phyloP scores from a whole-genome alignment of 2,797 vertebrate species.

The Bucorvus abyssinicus region DNA sequence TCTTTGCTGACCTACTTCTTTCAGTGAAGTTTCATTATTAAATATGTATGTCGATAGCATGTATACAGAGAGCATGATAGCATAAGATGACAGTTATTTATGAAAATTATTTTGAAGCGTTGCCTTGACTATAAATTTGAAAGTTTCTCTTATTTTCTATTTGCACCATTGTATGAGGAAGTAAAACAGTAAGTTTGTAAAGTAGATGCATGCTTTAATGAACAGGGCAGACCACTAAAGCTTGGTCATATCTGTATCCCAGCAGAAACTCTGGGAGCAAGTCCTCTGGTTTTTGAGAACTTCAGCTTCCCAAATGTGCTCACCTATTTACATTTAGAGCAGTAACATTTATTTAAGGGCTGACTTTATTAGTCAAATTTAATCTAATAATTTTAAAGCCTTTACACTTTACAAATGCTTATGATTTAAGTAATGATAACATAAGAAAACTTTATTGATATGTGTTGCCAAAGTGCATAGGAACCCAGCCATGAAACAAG shows the following conservation, averaged over 20 bases:
- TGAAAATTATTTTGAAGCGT: background rate
- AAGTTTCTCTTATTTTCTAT: background rate
- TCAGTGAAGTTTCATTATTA: background rate
- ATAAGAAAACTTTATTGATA: background rate
- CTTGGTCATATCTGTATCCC: background rate
- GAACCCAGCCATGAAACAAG: background rate
- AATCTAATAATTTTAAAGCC: background rate
- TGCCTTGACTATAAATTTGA: background rate
- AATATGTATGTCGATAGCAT: background rate
- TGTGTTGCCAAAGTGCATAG: background rate
- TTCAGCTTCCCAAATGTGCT: background rate
- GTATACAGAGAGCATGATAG: background rate
- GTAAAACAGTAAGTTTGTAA: background rate
- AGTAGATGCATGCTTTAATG: background rate
- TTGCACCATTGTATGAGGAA: background rate
- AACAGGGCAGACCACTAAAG: background rate
- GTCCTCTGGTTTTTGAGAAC: background rate
- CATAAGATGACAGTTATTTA: background rate
- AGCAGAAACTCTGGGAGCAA: background rate
- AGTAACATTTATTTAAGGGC: background rate
- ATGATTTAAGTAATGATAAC: background rate
- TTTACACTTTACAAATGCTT: background rate
- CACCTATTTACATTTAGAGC: background rate
- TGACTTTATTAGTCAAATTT: background rate
- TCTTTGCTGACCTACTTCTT: background rate